phyloP scores from a whole-genome alignment of 2,888 invertebrate species.

The Cyclophora albipunctata region DNA sequence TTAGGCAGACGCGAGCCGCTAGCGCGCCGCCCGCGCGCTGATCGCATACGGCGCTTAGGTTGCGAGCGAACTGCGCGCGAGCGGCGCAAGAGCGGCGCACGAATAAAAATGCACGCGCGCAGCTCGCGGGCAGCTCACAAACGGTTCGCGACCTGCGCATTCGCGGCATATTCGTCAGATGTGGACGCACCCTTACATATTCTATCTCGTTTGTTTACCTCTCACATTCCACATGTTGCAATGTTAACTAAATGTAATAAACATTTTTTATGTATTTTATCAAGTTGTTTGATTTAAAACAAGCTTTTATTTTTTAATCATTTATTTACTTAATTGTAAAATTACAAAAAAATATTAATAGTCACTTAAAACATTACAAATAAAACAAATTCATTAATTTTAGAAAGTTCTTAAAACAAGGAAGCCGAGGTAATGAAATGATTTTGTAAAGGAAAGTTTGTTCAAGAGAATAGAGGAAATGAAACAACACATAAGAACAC shows the following conservation, averaged over 20 bases:
- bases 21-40: too few relatives aligned
- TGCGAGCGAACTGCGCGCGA: too few relatives aligned
- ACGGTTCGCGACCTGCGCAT: too few relatives aligned
- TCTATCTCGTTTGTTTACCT: slow-evolving; percentile 21
- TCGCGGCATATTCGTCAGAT: too few relatives aligned
- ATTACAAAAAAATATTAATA: slow-evolving; percentile 41
- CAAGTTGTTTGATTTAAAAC: slow-evolving; percentile 13
- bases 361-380: slow-evolving; percentile 44
- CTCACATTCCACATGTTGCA: slow-evolving; percentile 56
- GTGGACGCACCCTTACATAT: too few relatives aligned
- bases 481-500: slow-evolving; percentile 11
- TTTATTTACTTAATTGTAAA: slow-evolving; percentile 45
- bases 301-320: slow-evolving; percentile 12
- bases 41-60: too few relatives aligned
- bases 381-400: slow-evolving; percentile 30
- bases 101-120: too few relatives aligned
- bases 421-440: slow-evolving; percentile 68
- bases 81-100: too few relatives aligned
- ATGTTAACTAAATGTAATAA: slow-evolving; percentile 33
- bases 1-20: too few relatives aligned
- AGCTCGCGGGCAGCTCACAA: too few relatives aligned
- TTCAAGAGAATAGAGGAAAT: slow-evolving; percentile 10
- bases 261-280: slow-evolving; percentile 19
- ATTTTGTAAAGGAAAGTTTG: slow-evolving; percentile 15
- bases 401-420: slow-evolving; percentile 46